Evolutionary conservation across 2,888 invertebrate genomes (phyloP), one percentile per base, ranked within the genome.

Genomic region (Chrysodeixis includens): DNA sequence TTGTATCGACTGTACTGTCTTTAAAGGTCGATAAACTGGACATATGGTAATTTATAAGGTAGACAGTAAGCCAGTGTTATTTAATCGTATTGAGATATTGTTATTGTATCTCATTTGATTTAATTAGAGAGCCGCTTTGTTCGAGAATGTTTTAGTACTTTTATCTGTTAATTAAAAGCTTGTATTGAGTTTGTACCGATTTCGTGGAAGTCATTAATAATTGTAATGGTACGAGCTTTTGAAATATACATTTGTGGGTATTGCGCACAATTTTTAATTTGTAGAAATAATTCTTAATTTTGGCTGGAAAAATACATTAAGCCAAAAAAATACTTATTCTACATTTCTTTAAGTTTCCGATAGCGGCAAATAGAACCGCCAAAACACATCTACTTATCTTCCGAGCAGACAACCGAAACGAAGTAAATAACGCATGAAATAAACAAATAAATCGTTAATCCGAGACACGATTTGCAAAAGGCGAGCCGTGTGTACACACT

Each of bases 401-500:
- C 9, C 18, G 20, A 49, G 10, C 18, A 20, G 18, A 49, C 46
- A 49, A 20, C 18, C 46, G 46, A 18, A 18, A 49, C 46, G 46
- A 49, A 49, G 46, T 20, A 49, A 57, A 60, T 64, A 69, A 55
- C 49, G 20, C 63, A 62, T 52, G 55, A 66, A 40, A 73, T 71
- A 60, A 75, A 57, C 60, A 56, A 71, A 76, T 71, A 61, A 72
- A 77, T 74, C 63, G 68, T 54, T 54, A 54, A 54, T 52, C 73
- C 30, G 56, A 71, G 62, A 72, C 56, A 60, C 55, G 64, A 26
- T 52, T 40, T 40, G n/a, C 66, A 61, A 22, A 63, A 74, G 66
- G 58, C 75, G 22, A 53, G 61, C 61, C 63, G 56, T 73, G 66
- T 66, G 63, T 67, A 78, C 71, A 78, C 71, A 73, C 60, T 76